Base-by-base conservation (phyloP, 2,888 invertebrate genomes). In the Eubasilissa splendida region DNA sequence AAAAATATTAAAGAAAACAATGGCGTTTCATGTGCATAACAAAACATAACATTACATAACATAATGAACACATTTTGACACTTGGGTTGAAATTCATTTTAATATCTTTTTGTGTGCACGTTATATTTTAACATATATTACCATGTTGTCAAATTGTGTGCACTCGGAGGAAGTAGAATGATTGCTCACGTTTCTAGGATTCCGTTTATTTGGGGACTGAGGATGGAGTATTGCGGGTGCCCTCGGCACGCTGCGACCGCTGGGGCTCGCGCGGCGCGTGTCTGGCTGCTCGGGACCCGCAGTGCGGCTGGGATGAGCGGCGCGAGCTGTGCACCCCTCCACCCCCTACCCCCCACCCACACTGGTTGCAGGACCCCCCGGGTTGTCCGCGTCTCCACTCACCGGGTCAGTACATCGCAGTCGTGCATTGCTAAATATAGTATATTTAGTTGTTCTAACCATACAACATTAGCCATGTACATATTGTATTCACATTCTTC, bases 231-330 rank as follows among this genome's bases (percentile, higher is more conserved):
- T 87, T 95, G 59, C 94, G 95, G 56, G 91, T 98, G 76, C 93
- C 95, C 0, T 93, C 95, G 0, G 93, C 95, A 83, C 94, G 96
- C 65, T 98, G 98, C 86, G 89, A 90, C 54, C 92, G 97, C 2
- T 95, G 96, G 87, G 90, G 90, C 9, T 93, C 93, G 8, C 91
- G 92, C 75, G 89, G 92, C 9, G 93, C 94, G 8, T 98, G 98
- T 87, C 87, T 96, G 63, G 94, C 94, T 85, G 94, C 97, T 0
- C 95, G 95, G 88, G 98, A 98, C 88, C 98, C 98, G 0, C 97
- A 98, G 87, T 98, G 98, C 87, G 98, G 97, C 0, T 98, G 98
- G 98, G 94, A 97, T 88, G 94, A 95, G 84, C 90, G 93, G 5
- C 88, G 92, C 12, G 94, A 95, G 84, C 89, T 90, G 31, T 98